Evolutionary conservation across 2,113 vertebrate species (phyloP).

Genomic region (Paratilapia polleni): DNA sequence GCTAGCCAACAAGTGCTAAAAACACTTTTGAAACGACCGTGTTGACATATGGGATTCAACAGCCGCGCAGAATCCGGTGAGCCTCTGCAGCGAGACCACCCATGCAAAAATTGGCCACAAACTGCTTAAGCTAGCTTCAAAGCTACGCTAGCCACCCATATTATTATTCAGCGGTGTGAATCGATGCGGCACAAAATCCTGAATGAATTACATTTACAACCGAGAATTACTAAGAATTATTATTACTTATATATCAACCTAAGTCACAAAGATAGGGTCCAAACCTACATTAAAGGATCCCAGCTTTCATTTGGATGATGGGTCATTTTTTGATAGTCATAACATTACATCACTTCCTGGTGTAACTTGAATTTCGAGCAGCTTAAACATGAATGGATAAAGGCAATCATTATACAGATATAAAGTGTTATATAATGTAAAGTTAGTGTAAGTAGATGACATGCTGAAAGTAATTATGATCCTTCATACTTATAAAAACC

Average conservation of each 20-base stretch:
- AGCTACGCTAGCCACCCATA: slow-evolving; percentile 10
- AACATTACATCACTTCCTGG: slow-evolving; percentile 53
- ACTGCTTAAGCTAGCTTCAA: slow-evolving; percentile 6
- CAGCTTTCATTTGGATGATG: slow-evolving; percentile 69
- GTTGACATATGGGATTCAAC: slow-evolving; percentile 6
- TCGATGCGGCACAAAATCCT: rapidly evolving
- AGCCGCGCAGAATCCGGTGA: slow-evolving; percentile 21
- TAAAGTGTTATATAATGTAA: neutral
- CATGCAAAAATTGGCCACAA: slow-evolving; percentile 65
- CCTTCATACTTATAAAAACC: too few species aligned
- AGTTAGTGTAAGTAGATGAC: rapidly evolving
- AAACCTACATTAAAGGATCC: neutral
- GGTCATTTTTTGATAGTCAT: slow-evolving; percentile 54
- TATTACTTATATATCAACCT: too few species aligned
- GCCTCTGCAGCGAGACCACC: slow-evolving; percentile 44
- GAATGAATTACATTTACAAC: neutral
- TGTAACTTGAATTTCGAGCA: slow-evolving; percentile 10
- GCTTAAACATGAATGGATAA: neutral
- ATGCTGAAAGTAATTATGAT: neutral
- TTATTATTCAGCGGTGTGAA: too few species aligned
- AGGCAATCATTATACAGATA: neutral
- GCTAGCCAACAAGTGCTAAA: neutral
- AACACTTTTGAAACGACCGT: neutral
- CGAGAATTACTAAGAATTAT: neutral
- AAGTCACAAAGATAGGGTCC: neutral